phyloP scores from a whole-genome alignment of 2,888 invertebrate genomes.

The Caenorhabditis imperialis region DNA sequence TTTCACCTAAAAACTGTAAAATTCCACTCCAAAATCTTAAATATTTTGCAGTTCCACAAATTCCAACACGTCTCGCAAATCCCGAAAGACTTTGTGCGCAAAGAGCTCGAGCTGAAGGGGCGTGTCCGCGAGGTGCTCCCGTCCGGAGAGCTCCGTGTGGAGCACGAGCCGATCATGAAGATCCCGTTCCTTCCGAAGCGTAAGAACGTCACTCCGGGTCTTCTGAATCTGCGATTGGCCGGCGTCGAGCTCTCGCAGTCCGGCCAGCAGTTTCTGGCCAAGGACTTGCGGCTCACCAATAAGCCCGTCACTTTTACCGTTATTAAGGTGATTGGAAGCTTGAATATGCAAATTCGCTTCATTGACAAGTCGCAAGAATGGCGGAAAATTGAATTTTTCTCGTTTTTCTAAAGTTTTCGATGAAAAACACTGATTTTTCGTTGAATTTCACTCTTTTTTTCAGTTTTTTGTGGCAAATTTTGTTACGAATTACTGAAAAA shows the following conservation, averaged over 20 bases:
- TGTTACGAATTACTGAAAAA: neutral
- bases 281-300: constrained; percentile 71
- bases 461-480: no score
- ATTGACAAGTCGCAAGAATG: no score
- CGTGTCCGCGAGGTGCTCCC: constrained; percentile 69
- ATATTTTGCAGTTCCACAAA: constrained; percentile 70
- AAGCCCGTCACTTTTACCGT: constrained; percentile 74
- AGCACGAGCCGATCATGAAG: constrained; percentile 74
- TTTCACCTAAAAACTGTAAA: no score
- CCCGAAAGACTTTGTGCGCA: constrained; percentile 76
- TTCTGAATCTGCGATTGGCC: constrained; percentile 73
- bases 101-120: constrained; percentile 75
- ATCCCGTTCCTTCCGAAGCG: constrained; percentile 69
- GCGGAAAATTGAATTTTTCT: neutral
- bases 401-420: neutral
- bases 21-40: no score
- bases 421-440: neutral
- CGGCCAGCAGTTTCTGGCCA: constrained; percentile 72
- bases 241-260: constrained; percentile 76
- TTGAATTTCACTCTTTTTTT: no score
- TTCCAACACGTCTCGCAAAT: constrained; percentile 76
- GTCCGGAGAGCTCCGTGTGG: constrained; percentile 71
- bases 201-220: constrained; percentile 63
- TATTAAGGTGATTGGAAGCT: no score
- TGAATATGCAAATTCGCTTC: no score